Base-by-base conservation (phyloP, 1,140 invertebrate species). In the Whitmania pigra region DNA sequence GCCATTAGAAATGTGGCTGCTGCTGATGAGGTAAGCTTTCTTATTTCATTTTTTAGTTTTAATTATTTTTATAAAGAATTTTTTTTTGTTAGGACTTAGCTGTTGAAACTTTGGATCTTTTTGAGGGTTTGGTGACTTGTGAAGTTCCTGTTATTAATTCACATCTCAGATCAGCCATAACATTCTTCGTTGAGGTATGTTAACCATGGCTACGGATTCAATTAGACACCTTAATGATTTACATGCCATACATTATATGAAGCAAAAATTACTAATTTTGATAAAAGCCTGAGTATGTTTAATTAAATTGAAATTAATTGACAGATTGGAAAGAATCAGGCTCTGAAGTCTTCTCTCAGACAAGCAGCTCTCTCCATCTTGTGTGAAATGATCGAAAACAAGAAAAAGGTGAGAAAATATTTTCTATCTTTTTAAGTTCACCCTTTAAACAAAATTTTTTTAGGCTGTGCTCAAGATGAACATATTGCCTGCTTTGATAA, bases 91-190 rank as follows among this genome's bases (percentile, higher is more conserved):
- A 83, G 77, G 84, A 85, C 6, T 84, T 84, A 80, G 85, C 88
- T 75, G 81, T 84, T 74, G 84, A 87, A 73, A 84, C 86, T 4
- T 85, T 91, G 74, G 88, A 90, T 77, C 81, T 91, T 18, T 83
- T 90, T 72, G 88, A 91, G 78, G 87, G 87, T 74, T 80, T 91
- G 67, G 84, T 87, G 53, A 89, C 91, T 75, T 86, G 84, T 78
- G 86, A 87, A 73, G 83, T 88, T 13, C 76, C 79, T 74, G 84
- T 88, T 57, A 78, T 90, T 73, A 82, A 86, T 2, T 87, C 87
- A 22, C 86, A 89, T 77, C 79, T 90, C 0, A 87, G 87, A 80
- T 75, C 81, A 22, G 79, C 90, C 4, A 78, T 90, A 7, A 85
- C 87, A 31, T 86, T 90, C 76, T 89, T 88, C 79, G 77, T 91